A percentile compares a stretch with the other conserved stretches of the same genome.
These are phyloP conservation scores for Drosophila vallismaia DNA, from an alignment of 2,888 invertebrate species.

Conservation along the genomic window DNA sequence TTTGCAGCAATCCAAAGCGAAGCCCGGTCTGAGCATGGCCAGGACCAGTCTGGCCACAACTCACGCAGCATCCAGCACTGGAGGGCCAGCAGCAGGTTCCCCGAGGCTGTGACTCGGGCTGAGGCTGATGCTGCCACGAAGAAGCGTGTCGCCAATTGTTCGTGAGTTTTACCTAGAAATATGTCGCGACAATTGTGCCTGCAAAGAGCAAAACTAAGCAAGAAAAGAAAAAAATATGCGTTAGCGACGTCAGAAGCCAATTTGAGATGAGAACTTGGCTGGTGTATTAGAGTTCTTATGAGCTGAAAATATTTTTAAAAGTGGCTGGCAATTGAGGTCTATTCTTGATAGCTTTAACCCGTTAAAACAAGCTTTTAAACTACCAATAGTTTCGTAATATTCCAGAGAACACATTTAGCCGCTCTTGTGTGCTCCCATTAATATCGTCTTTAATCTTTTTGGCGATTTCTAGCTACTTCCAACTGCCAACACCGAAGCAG, in stretches of 20 bases:
- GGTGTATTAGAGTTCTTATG: neutral
- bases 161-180: conserved; percentile 83
- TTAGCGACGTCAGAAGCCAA: conserved; percentile 4
- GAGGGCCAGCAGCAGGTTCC: conserved; percentile 31
- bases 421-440: no score
- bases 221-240: conserved; percentile 34
- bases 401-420: conserved; percentile 26
- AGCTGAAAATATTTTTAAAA: neutral
- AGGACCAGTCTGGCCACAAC: conserved; percentile 53
- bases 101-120: conserved; percentile 2
- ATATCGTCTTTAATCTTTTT: neutral
- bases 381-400: neutral
- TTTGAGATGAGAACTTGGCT: conserved; percentile 20
- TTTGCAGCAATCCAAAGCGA: conserved; percentile 30
- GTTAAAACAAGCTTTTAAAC: no score
- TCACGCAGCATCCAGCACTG: conserved; percentile 55
- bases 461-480: conserved; percentile 3
- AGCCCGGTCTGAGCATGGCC: conserved; percentile 24
- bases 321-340: no score
- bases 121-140: conserved; percentile 66
- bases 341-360: neutral
- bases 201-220: conserved; percentile 43
- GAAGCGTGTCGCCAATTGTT: conserved; percentile 83
- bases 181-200: conserved; percentile 81
- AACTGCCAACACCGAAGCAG: conserved; percentile 2